phyloP scores from a whole-genome alignment of 2,113 vertebrate species.

The Panthera leo region DNA sequence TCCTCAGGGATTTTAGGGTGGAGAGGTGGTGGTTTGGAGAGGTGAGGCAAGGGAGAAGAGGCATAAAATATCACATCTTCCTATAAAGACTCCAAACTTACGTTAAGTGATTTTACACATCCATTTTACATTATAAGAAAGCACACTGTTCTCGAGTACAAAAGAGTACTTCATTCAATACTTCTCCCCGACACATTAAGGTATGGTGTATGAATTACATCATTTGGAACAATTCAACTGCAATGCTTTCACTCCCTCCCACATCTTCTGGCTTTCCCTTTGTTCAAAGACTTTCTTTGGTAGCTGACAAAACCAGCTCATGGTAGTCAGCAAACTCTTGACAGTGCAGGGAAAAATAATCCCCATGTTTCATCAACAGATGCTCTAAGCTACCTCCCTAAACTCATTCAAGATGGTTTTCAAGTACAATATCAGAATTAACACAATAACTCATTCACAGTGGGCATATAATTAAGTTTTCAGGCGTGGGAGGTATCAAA shows the following conservation, averaged over 20 bases:
- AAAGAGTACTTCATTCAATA: neutral
- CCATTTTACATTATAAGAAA: neutral
- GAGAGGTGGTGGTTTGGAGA: neutral
- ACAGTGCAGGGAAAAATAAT: slow-evolving; percentile 33
- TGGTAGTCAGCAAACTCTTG: neutral
- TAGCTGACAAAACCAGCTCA: slow-evolving; percentile 11
- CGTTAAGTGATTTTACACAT: neutral
- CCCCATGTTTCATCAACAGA: neutral
- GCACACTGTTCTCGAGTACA: neutral
- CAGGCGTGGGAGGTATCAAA: neutral
- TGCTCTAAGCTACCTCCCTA: neutral
- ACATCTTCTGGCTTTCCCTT: slow-evolving; percentile 37
- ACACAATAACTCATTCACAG: neutral
- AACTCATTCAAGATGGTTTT: neutral
- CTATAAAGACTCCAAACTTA: neutral
- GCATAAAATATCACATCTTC: neutral
- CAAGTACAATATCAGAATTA: neutral
- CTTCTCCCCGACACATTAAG: neutral
- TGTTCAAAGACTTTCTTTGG: slow-evolving; percentile 26
- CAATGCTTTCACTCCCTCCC: slow-evolving; percentile 47
- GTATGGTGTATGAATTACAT: neutral
- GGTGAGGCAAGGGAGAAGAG: neutral
- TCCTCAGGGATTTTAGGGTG: neutral
- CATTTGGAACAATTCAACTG: neutral
- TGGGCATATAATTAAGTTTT: neutral